Evolutionary conservation across 1,140 invertebrate genomes (phyloP).

Genomic region (Chionoecetes opilio): DNA sequence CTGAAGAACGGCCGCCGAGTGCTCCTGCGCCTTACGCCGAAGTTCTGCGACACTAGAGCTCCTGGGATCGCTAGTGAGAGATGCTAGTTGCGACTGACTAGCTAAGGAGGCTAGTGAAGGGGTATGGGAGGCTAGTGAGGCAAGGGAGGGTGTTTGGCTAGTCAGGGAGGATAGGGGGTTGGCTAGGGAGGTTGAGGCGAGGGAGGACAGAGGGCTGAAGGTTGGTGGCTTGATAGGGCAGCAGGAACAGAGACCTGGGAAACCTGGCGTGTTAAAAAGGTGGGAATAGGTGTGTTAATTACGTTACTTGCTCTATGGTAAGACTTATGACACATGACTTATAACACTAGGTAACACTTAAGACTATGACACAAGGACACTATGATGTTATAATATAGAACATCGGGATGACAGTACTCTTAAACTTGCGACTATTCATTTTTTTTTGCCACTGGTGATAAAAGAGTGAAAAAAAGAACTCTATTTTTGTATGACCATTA

Average conservation of each 20-base stretch:
- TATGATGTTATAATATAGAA: too few relatives aligned
- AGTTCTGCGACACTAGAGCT: conserved; percentile 94
- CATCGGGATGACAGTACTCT: too few relatives aligned
- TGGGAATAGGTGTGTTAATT: too few relatives aligned
- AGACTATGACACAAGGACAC: too few relatives aligned
- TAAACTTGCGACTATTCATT: too few relatives aligned
- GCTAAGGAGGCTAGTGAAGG: conserved; percentile 83
- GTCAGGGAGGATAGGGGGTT: conserved; percentile 73
- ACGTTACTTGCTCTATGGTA: too few relatives aligned
- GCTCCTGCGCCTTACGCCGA: conserved; percentile 94
- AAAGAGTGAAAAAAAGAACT: too few relatives aligned
- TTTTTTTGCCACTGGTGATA: too few relatives aligned
- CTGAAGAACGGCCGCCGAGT: conserved; percentile 92
- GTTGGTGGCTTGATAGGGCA: conserved; percentile 87
- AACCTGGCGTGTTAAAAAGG: too few relatives aligned
- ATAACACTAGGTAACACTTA: too few relatives aligned
- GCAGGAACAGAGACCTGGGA: conserved; percentile 90
- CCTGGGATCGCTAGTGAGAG: conserved; percentile 85
- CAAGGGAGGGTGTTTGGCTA: conserved; percentile 81
- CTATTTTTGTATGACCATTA: too few relatives aligned
- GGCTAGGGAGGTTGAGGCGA: conserved; percentile 66
- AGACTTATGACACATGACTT: too few relatives aligned
- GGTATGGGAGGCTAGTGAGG: conserved; percentile 82
- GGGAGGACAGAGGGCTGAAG: conserved; percentile 76
- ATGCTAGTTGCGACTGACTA: conserved; percentile 81